phyloP scores from a whole-genome alignment of 2,113 vertebrate species.

The Tringa solitaria region DNA sequence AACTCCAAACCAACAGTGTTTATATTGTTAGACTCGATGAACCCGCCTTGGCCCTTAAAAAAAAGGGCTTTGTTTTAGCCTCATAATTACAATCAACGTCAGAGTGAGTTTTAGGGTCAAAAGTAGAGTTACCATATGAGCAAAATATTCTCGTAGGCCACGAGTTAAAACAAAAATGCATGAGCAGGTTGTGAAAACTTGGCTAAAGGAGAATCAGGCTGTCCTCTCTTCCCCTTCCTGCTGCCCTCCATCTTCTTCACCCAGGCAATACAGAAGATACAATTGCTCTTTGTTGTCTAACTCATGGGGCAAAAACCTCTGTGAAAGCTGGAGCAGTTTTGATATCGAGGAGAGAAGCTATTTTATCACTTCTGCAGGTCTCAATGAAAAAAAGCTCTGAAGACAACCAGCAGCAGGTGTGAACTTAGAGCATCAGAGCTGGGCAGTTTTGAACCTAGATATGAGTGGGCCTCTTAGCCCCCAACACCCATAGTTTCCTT shows the following conservation, averaged over 20 bases:
- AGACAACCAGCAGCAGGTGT: neutral
- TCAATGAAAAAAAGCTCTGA: neutral
- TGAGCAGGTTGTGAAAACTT: neutral
- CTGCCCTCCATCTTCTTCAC: neutral
- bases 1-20: neutral
- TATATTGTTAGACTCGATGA: neutral
- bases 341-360: neutral
- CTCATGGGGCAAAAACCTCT: neutral
- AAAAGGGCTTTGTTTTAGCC: neutral
- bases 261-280: neutral
- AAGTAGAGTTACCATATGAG: neutral
- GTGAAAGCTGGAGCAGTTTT: neutral
- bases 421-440: neutral
- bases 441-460: neutral
- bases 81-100: neutral
- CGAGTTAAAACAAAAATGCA: neutral
- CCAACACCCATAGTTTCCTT: neutral
- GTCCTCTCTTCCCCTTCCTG: neutral
- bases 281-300: neutral
- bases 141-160: neutral
- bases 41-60: neutral
- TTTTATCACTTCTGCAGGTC: neutral
- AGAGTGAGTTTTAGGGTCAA: neutral
- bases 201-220: neutral
- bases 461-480: neutral